These are phyloP conservation scores for Vireo griseus DNA, from an alignment of 2,797 vertebrate species.

Conservation along the genomic window DNA sequence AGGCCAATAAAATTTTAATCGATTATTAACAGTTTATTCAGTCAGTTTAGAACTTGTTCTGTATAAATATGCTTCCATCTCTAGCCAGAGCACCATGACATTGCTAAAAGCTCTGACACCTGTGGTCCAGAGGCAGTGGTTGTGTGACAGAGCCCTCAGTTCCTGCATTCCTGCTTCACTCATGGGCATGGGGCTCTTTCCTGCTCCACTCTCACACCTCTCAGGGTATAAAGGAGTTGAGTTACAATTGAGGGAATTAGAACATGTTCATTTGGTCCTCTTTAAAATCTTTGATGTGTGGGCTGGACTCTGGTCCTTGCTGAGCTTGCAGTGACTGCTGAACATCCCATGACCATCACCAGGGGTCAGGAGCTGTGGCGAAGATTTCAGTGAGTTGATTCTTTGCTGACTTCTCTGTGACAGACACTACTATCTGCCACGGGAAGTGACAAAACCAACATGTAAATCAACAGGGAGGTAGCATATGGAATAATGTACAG, in stretches of 20 bases:
- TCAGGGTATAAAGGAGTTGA: accelerated
- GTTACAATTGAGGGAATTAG: background rate
- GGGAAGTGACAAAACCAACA: background rate
- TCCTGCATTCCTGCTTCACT: accelerated
- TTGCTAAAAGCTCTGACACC: background rate
- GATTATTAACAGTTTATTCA: background rate
- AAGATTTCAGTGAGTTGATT: background rate
- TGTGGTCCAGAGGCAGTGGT: background rate
- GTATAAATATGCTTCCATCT: background rate
- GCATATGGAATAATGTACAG: background rate
- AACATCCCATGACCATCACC: background rate
- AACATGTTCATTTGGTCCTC: background rate
- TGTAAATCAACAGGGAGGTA: background rate
- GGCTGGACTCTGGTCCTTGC: background rate
- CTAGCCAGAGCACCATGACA: background rate
- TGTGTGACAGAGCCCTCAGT: background rate
- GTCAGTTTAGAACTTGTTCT: background rate
- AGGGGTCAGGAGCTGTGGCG: background rate
- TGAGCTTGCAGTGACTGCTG: background rate
- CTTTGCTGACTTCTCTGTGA: background rate
- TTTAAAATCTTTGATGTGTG: background rate
- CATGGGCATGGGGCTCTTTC: accelerated
- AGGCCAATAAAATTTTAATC: background rate
- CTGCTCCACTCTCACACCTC: background rate
- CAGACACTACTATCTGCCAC: background rate